Base-by-base conservation (phyloP, 2,797 vertebrate genomes). In the Petrocephalus schoutedeni region DNA sequence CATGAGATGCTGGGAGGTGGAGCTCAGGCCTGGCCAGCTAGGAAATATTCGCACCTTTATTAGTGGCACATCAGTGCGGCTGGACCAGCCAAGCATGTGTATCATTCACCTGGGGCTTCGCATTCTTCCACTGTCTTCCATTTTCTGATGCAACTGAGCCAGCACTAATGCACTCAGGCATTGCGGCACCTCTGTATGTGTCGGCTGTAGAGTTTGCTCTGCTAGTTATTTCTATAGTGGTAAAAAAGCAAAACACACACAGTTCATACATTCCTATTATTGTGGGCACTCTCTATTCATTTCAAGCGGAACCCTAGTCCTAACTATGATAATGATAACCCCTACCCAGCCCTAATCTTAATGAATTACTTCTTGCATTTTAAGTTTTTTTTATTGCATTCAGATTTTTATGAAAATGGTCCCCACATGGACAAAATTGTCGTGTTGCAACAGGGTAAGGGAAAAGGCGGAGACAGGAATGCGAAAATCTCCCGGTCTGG, bases 1-100 rank as follows among this genome's bases (percentile, higher is more conserved):
- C 88, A 91, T 57, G 90, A 89, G 85, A 59, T 89, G 89, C 89
- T 58, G 10, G 28, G 85, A 45, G 49, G n/a, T 14, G 4, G 51
- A 86, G 89, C 6, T 64, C 41, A 8, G 49, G 61, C 16, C 71
- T n/a, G 80, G 71, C 85, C 49, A 77, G 87, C 32, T 61, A 88
- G 56, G 56, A 57, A 54, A 67, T 88, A 41, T 56, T 4, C 67
- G 32, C 19, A 36, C 57, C 87, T 54, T 85, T 86, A 82, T 83
- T 88, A 87, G 23, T 4, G 41, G 41, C 45, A 67, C 57, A 58
- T 84, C 51, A 49, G 36, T 77, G 86, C 3, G 53, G 53, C 28
- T 9, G 16, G 23, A 3, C 16, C 51, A 32, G 51, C 53, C 45
- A 85, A 21, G 61, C 85, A 54, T 82, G 19, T 36, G 8, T 83